These are phyloP conservation scores for Nyctalus aviator DNA, from an alignment of 2,797 vertebrate species.

Conservation along the genomic window DNA sequence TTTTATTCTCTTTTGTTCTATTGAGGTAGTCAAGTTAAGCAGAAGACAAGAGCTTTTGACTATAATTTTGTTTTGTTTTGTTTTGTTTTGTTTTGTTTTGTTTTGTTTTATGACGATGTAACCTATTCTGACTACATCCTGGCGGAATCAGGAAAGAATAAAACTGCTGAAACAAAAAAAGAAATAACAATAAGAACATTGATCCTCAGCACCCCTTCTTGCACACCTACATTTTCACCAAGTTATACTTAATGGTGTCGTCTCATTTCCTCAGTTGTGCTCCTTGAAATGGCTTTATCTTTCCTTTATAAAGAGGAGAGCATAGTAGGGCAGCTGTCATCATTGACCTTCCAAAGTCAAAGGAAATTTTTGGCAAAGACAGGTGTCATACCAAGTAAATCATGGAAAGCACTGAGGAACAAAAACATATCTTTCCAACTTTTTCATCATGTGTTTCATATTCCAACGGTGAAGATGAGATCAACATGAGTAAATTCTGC, in stretches of 20 bases:
- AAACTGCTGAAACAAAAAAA: not conserved
- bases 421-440: not conserved
- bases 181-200: not conserved
- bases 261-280: not conserved
- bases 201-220: not conserved
- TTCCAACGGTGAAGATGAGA: not conserved
- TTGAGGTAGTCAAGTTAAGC: not conserved
- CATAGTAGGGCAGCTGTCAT: rapidly evolving
- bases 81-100: not conserved
- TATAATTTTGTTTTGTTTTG: no score
- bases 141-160: not conserved
- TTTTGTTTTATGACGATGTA: no score
- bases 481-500: conserved; percentile 13
- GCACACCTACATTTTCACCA: not conserved
- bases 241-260: not conserved
- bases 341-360: not conserved
- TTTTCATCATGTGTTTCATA: not conserved
- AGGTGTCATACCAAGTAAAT: not conserved
- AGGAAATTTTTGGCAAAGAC: rapidly evolving
- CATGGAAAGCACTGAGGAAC: rapidly evolving
- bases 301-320: not conserved
- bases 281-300: not conserved
- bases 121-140: not conserved
- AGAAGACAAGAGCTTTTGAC: not conserved
- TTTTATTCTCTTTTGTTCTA: not conserved